phyloP scores from a whole-genome alignment of 37 sponge, comb jelly and placozoan genomes.

The Petrosia ficiformis region DNA sequence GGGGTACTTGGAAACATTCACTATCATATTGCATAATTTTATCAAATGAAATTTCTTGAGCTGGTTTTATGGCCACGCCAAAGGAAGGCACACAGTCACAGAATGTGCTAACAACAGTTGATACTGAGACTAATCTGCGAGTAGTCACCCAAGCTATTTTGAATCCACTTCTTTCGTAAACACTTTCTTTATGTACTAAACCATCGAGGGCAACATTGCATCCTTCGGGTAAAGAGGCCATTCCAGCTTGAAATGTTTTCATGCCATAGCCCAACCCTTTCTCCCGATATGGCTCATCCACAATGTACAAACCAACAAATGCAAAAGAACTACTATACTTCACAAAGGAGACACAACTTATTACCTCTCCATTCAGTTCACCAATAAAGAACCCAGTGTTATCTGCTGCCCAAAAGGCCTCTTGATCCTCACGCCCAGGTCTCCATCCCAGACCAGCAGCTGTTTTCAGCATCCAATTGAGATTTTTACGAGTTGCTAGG shows the following conservation, averaged over 20 bases:
- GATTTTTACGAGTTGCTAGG: no score
- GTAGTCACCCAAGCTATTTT: neutral
- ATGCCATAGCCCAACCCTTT: constrained; percentile 25
- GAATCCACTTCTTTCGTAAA: constrained; percentile 18
- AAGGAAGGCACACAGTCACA: neutral
- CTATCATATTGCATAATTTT: constrained; percentile 14
- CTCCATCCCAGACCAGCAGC: neutral
- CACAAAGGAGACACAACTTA: constrained; percentile 4
- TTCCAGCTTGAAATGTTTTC: neutral
- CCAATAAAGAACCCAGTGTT: constrained; percentile 22
- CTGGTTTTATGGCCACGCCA: constrained; percentile 4
- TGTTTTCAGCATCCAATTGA: no score
- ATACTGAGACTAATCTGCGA: neutral
- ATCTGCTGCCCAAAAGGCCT: neutral
- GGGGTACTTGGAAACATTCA: constrained; percentile 8
- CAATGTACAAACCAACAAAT: constrained; percentile 8
- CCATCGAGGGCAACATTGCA: constrained; percentile 6
- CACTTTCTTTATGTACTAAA: neutral
- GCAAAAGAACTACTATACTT: neutral
- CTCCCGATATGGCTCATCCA: constrained; percentile 10
- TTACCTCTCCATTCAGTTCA: constrained; percentile 23
- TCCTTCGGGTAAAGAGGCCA: neutral
- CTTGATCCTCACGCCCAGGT: neutral
- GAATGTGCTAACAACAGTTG: neutral
- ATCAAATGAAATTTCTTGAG: neutral